Percentiles rank a stretch among this genome's conserved stretches.
These are phyloP conservation scores for Clitarchus hookeri DNA, from an alignment of 2,888 invertebrate genomes.

Conservation along the genomic window DNA sequence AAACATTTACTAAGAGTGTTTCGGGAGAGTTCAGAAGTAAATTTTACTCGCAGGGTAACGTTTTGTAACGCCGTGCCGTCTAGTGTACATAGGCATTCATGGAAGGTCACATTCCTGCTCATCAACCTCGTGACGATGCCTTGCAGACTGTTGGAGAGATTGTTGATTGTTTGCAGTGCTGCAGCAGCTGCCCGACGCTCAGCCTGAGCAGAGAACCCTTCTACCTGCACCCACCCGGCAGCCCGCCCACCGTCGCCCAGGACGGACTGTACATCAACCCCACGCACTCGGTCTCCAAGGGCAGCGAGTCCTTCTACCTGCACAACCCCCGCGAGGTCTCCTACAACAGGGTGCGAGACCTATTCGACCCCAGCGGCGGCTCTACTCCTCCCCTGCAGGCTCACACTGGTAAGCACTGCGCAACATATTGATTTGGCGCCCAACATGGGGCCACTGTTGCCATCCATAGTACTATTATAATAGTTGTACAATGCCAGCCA, in stretches of 20 bases:
- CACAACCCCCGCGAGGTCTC: constrained; percentile 80
- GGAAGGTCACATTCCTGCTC: too few species aligned
- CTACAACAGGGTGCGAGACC: constrained; percentile 82
- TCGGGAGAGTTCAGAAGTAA: too few species aligned
- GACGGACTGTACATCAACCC: constrained; percentile 86
- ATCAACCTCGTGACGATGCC: too few species aligned
- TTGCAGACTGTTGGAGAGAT: background rate
- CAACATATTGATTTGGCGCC: too few species aligned
- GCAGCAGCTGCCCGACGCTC: constrained; percentile 55
- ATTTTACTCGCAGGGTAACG: too few species aligned
- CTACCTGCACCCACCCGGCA: constrained; percentile 67
- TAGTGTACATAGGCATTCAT: too few species aligned
- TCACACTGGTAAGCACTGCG: constrained; percentile 37
- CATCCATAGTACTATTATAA: too few species aligned
- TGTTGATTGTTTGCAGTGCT: constrained; percentile 44
- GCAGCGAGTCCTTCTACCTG: constrained; percentile 78
- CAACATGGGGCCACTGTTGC: too few species aligned
- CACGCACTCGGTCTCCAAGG: constrained; percentile 60
- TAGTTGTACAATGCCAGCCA: too few species aligned
- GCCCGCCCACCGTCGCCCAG: constrained; percentile 59
- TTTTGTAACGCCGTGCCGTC: too few species aligned
- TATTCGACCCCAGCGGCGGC: constrained; percentile 63
- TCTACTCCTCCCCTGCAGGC: constrained; percentile 30
- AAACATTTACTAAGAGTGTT: too few species aligned
- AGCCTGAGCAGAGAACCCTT: constrained; percentile 62